phyloP scores from a whole-genome alignment of 2,113 vertebrate genomes.

The Rousettus leschenaultii region DNA sequence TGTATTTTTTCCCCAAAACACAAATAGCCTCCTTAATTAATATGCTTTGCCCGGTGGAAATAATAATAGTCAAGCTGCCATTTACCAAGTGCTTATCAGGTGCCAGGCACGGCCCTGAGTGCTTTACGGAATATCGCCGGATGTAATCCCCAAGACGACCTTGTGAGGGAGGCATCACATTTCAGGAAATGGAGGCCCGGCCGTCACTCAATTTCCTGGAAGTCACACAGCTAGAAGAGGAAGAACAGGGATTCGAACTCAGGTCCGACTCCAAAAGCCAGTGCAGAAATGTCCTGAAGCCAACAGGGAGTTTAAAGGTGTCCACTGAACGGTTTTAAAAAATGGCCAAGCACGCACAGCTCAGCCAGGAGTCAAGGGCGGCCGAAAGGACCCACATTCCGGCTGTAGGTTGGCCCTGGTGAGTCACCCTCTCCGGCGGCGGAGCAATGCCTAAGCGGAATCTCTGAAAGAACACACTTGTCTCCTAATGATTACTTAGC shows the following conservation, averaged over 20 bases:
- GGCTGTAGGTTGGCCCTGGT: conserved; percentile 37
- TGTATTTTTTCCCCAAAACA: neutral
- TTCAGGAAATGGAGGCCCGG: neutral
- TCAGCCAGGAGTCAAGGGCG: conserved; percentile 15
- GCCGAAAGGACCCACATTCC: neutral
- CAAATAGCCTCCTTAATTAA: neutral
- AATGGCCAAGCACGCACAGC: neutral
- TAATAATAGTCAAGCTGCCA: neutral
- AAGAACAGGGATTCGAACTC: neutral
- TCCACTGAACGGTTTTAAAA: neutral
- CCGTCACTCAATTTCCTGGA: neutral
- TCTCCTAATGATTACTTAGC: conserved; percentile 82
- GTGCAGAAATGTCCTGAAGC: neutral
- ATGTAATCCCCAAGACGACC: neutral
- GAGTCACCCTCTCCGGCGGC: conserved; percentile 55
- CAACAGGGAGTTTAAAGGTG: neutral
- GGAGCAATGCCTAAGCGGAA: conserved; percentile 67
- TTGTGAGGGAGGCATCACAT: too few species aligned
- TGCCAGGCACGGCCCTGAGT: neutral
- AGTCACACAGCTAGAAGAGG: neutral
- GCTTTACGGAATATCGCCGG: neutral
- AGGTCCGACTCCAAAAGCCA: neutral
- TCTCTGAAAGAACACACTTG: conserved; percentile 70
- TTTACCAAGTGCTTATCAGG: neutral
- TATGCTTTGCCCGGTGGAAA: neutral